These are phyloP conservation scores for Lycocorax pyrrhopterus DNA, from an alignment of 2,113 vertebrate species.

Conservation along the genomic window DNA sequence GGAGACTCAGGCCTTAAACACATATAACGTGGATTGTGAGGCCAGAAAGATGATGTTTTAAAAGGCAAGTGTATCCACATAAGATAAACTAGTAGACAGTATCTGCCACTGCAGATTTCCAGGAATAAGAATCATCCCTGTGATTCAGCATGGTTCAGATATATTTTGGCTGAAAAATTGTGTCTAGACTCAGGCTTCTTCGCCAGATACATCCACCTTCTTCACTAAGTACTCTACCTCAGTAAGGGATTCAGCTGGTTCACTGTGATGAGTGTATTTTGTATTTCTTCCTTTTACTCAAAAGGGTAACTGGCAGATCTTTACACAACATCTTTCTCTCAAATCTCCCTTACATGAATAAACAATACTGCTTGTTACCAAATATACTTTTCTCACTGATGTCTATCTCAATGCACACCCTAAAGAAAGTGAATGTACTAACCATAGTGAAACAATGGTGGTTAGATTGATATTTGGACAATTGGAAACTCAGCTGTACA, in stretches of 20 bases:
- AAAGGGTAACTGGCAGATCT: not conserved
- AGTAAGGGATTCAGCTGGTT: not conserved
- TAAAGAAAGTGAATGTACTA: not conserved
- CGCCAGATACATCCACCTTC: not conserved
- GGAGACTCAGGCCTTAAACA: not conserved
- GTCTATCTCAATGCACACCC: not conserved
- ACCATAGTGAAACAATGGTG: not conserved
- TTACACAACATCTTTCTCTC: not conserved
- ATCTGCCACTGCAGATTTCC: not conserved
- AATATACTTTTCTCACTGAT: not conserved
- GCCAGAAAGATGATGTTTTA: not conserved
- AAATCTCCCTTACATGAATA: not conserved
- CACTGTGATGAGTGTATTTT: not conserved
- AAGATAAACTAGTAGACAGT: not conserved
- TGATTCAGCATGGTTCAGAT: not conserved
- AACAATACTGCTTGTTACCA: not conserved
- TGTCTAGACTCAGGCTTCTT: not conserved
- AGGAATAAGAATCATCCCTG: not conserved
- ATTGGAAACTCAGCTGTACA: not conserved
- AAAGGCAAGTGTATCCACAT: not conserved
- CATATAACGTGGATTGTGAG: accelerated
- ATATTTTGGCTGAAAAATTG: not conserved
- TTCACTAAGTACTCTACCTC: not conserved
- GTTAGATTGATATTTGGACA: not conserved
- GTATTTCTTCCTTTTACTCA: not conserved